Base-by-base conservation (phyloP, 2,113 vertebrate genomes). In the Baryphthengus martii region DNA sequence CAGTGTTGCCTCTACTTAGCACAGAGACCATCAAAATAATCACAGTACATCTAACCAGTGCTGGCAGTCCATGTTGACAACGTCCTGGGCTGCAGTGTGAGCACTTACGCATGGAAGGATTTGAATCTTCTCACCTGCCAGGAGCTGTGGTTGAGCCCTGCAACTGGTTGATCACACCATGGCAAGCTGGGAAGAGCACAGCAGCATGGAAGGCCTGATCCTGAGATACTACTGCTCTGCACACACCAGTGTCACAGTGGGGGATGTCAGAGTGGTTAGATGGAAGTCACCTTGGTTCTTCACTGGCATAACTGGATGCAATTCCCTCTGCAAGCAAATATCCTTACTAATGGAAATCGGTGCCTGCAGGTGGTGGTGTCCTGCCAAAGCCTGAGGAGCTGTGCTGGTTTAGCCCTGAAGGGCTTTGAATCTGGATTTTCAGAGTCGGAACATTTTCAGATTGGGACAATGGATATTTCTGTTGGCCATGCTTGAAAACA, bases 401-500 rank as follows among this genome's bases (percentile, higher is more conserved):
- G 20, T 55, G 33, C n/a, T 42, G 3, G 23, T 18, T 73, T n/a
- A 13, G 18, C 5, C 47, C 47, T 85, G 19, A 21, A 52, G 50
- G 47, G 33, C 5, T 37, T 31, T 52, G 29, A n/a, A 62, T 8
- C 13, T 53, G n/a, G 20, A 31, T 84, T 74, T 77, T 42, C 62
- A 70, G 49, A 91, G 19, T 1, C 31, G 56, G 23, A 58, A 13
- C 7, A 37, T 70, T 87, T 91, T 71, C 50, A 62, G 3, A 3
- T 3, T 49, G 68, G 16, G 16, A 37, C 8, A 6, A 35, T 7
- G 26, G 40, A 61, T 6, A 1, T 50, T 83, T 53, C 62, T 83
- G 23, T 9, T 45, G 52, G 42, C 31, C 3, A 0, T 3, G 10
- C 24, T 39, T 76, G 62, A 63, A 72, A 73, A 52, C 0, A 0